These are phyloP conservation scores for Drosophila flavopinicola DNA, from an alignment of 2,888 invertebrate genomes.

Conservation along the genomic window DNA sequence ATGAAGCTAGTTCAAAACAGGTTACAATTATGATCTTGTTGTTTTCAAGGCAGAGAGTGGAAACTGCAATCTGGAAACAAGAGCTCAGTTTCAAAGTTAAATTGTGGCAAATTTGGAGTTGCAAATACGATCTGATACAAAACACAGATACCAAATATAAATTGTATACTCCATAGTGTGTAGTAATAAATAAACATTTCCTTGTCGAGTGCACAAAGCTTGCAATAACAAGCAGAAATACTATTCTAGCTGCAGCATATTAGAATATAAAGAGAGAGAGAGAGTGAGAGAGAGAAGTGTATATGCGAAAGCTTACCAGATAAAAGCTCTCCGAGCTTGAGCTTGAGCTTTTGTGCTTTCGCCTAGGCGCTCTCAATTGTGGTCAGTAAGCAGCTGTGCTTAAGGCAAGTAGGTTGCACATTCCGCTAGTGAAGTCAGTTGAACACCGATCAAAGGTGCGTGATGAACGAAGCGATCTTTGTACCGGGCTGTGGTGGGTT, in stretches of 20 bases:
- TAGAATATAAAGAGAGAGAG: neutral
- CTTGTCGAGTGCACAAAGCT: neutral
- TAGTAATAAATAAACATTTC: neutral
- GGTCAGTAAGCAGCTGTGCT: slow-evolving; percentile 22
- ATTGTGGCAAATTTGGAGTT: no score
- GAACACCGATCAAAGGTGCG: slow-evolving; percentile 12
- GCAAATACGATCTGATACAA: no score
- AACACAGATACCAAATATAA: no score
- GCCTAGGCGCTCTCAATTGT: neutral
- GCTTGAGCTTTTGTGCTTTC: slow-evolving; percentile 28
- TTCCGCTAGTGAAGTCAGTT: neutral
- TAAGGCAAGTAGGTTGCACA: slow-evolving; percentile 24
- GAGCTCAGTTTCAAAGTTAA: no score
- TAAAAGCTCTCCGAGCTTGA: slow-evolving; percentile 2
- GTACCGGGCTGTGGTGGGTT: slow-evolving; percentile 16
- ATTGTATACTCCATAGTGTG: no score
- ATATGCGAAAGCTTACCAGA: slow-evolving; percentile 10
- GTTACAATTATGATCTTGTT: no score
- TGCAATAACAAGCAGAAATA: neutral
- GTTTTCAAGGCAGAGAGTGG: no score
- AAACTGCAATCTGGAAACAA: no score
- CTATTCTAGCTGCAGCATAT: neutral
- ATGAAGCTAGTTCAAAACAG: no score
- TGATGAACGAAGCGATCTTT: slow-evolving; percentile 39
- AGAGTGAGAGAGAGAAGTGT: neutral